These are phyloP conservation scores for Temnothorax nylanderi DNA, from an alignment of 1,140 invertebrate genomes.

Conservation along the genomic window DNA sequence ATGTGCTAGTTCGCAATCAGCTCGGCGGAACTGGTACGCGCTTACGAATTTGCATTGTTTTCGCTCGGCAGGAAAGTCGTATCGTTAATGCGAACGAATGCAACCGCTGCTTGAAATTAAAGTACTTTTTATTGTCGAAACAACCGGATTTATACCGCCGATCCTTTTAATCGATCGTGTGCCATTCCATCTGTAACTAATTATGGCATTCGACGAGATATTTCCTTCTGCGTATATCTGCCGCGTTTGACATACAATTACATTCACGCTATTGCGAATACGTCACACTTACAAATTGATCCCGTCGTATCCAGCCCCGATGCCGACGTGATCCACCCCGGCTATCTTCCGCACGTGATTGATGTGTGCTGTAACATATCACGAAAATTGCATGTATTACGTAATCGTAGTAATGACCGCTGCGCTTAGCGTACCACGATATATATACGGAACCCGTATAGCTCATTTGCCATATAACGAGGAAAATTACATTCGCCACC, in stretches of 20 bases:
- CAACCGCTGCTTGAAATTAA: background rate
- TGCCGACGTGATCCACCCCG: slow-evolving; percentile 94
- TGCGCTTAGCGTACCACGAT: slow-evolving; percentile 15
- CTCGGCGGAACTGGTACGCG: slow-evolving; percentile 10
- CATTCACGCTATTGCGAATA: background rate
- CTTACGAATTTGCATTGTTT: slow-evolving; percentile 21
- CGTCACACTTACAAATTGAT: slow-evolving; percentile 91
- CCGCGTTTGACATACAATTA: background rate
- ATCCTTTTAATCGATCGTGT: background rate
- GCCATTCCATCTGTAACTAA: background rate
- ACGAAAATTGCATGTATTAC: slow-evolving; percentile 35
- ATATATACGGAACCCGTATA: slow-evolving; percentile 6
- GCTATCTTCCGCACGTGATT: slow-evolving; percentile 93
- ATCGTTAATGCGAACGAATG: slow-evolving; percentile 2
- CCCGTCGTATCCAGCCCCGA: slow-evolving; percentile 95
- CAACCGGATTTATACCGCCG: background rate
- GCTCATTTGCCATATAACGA: slow-evolving; percentile 33
- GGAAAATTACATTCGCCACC: slow-evolving; percentile 35
- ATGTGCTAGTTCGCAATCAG: slow-evolving; percentile 43
- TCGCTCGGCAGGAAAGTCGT: background rate
- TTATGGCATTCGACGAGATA: background rate
- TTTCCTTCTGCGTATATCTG: background rate
- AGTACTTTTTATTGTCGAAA: background rate
- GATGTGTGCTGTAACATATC: slow-evolving; percentile 91
- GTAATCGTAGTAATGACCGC: slow-evolving; percentile 32